These are phyloP conservation scores for Myiotriccus ornatus DNA, from an alignment of 2,797 vertebrate species.

Conservation along the genomic window DNA sequence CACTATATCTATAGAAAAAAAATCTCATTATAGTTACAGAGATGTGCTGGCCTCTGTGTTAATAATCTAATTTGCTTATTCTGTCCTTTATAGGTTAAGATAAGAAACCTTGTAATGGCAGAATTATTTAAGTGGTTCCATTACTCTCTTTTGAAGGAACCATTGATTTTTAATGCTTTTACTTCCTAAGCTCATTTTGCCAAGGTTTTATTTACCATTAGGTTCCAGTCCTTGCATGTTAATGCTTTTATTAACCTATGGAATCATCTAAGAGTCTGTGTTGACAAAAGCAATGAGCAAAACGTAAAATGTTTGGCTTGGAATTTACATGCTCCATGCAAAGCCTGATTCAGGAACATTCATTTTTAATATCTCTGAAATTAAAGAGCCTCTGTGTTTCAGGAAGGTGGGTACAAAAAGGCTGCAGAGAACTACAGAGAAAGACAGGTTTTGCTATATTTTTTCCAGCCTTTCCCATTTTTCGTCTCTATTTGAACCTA, in stretches of 20 bases:
- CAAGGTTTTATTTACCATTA: slow-evolving; percentile 40
- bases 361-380: neutral
- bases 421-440: neutral
- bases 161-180: slow-evolving; percentile 58
- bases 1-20: neutral
- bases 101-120: slow-evolving; percentile 25
- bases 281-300: neutral
- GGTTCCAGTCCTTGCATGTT: slow-evolving; percentile 15
- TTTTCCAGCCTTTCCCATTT: neutral
- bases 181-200: slow-evolving; percentile 45
- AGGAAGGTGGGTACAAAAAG: neutral
- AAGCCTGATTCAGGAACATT: neutral
- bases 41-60: neutral
- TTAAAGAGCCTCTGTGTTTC: neutral
- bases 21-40: neutral
- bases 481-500: neutral
- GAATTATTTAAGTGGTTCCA: slow-evolving; percentile 32
- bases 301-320: neutral
- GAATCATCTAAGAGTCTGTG: neutral
- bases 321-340: neutral
- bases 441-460: neutral
- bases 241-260: slow-evolving; percentile 48
- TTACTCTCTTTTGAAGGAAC: slow-evolving; percentile 27
- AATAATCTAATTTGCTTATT: slow-evolving; percentile 39
- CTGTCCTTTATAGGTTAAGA: slow-evolving; percentile 18